These are phyloP conservation scores for Dipus sagitta DNA, from an alignment of 2,797 vertebrate species.

Conservation along the genomic window DNA sequence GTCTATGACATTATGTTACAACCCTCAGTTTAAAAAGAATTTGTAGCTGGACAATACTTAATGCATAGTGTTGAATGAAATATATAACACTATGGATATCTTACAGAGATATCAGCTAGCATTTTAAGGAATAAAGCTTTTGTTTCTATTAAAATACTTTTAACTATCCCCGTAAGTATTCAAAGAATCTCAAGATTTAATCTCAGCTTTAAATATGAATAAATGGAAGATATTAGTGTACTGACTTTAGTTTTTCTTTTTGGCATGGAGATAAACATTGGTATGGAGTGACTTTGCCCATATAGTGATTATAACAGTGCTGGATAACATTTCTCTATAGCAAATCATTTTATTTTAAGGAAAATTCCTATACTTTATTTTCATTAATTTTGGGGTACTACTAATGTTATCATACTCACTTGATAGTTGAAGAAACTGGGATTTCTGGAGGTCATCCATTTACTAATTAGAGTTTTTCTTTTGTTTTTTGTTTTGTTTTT, in stretches of 20 bases:
- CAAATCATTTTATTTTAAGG: neutral
- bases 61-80: neutral
- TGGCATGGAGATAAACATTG: neutral
- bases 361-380: neutral
- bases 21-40: neutral
- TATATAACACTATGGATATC: neutral
- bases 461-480: neutral
- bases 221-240: neutral
- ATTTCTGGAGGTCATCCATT: neutral
- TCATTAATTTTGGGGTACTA: neutral
- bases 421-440: neutral
- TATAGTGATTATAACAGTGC: neutral
- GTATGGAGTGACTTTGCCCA: neutral
- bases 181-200: slow-evolving; percentile 7
- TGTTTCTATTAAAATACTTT: slow-evolving; percentile 6
- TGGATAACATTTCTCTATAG: neutral
- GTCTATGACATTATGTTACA: neutral
- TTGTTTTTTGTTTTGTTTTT: no score
- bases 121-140: neutral
- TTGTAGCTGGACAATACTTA: neutral
- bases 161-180: neutral
- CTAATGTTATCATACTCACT: neutral
- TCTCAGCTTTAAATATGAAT: neutral
- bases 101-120: neutral
- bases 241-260: slow-evolving; percentile 27